Base-by-base conservation (phyloP, 2,888 invertebrate genomes). In the Mythimna loreyi region DNA sequence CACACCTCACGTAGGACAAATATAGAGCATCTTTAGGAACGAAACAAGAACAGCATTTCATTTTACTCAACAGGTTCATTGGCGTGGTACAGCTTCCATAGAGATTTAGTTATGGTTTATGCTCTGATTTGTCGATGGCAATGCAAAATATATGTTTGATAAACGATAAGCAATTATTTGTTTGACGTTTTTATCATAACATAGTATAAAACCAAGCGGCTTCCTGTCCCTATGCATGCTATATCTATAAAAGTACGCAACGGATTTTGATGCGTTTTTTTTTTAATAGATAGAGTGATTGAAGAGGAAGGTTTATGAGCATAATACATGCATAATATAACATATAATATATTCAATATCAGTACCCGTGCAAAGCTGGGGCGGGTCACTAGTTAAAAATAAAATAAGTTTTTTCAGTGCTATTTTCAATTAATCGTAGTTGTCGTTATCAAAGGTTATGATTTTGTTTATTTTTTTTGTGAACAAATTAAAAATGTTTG, bases 21-120 rank as follows among this genome's bases (percentile, higher is more conserved):
- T 67, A 79, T 72, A 79, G 63, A 77, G 67, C 70, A 67, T 82
- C 78, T 83, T 70, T 58, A 63, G 67, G 66, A 50, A 78, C 57
- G 61, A 53, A 78, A 65, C 65, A 69, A 80, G 78, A 81, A 82
- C 84, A 82, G 84, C 77, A 83, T 84, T 81, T 84, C 67, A 83
- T 77, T 81, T 69, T 73, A 85, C 78, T 87, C 89, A 87, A 89
- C 89, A 87, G 85, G 89, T 88, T 84, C 36, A 55, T 75, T 81
- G 80, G 81, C 59, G 72, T 80, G 60, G 23, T 57, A 56, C 53
- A 55, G 70, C 65, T 82, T 72, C 57, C 60, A 72, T 72, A 57
- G 52, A 67, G 43, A 30, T 72, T 77, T 67, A 75, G 65, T 82
- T 75, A 78, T 76, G 69, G 56, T 56, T 57, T n/a, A 50, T 58